phyloP scores from a whole-genome alignment of 2,113 vertebrate species.

The Salvelinus alpinus region DNA sequence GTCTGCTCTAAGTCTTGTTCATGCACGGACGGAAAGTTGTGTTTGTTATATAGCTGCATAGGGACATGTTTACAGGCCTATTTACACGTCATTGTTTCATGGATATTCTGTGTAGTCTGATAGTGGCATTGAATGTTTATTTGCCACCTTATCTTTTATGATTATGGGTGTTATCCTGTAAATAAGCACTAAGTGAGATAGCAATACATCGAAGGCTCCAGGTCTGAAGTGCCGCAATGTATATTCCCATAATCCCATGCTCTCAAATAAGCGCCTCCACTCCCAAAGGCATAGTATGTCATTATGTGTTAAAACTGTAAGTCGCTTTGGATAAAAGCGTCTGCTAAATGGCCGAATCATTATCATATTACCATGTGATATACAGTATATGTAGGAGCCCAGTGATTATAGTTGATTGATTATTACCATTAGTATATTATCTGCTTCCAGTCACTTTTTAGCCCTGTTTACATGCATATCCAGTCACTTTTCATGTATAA shows the following conservation, averaged over 20 bases:
- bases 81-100: too few relatives aligned
- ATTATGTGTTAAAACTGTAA: constrained; percentile 66
- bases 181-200: constrained; percentile 68
- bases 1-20: background rate
- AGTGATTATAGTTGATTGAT: constrained; percentile 41
- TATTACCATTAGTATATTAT: constrained; percentile 1
- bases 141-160: constrained; percentile 43
- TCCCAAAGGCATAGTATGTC: constrained; percentile 61
- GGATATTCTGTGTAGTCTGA: too few relatives aligned
- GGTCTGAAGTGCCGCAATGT: background rate
- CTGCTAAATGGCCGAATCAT: constrained; percentile 70
- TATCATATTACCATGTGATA: constrained; percentile 69
- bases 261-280: constrained; percentile 56
- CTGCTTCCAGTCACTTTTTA: background rate
- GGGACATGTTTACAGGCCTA: too few relatives aligned
- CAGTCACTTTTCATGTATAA: constrained; percentile 66
- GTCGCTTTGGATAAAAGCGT: constrained; percentile 61
- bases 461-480: constrained; percentile 26
- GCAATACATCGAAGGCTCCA: constrained; percentile 40
- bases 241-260: constrained; percentile 4
- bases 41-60: too few relatives aligned
- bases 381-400: constrained; percentile 46
- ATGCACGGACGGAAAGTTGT: background rate
- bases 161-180: constrained; percentile 64
- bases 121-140: background rate